Evolutionary conservation across 1,140 invertebrate species (phyloP), one percentile per base, ranked within the genome.

Genomic region (Rhagoletis zephyria): DNA sequence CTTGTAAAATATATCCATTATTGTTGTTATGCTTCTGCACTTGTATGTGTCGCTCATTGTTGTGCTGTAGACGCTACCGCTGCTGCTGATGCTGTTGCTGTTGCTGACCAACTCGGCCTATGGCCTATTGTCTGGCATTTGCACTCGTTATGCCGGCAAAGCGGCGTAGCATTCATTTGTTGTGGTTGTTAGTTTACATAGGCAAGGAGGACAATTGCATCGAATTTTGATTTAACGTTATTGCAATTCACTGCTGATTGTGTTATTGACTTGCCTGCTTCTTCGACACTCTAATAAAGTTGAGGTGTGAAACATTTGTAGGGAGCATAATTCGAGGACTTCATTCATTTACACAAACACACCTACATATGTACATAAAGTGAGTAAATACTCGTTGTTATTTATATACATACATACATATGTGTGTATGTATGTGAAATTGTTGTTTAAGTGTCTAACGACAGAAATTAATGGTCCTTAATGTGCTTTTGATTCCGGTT

Each of bases 151-250:
- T 56, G 48, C n/a, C 45, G 5, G 48, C 48, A 81, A 81, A 56
- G 16, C 48, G 5, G 16, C 48, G 5, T 7, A 30, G 12, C 42
- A 14, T 67, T 67, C 42, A 14, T 42, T 81, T 56, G 40, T 70
- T 70, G 67, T 45, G 48, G 42, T 59, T 42, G 74, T 12, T 7
- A 6, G 7, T 67, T 19, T 56, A n/a, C 48, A 56, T n/a, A n/a
- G 48, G 48, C 45, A 12, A 48, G 16, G 56, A 81, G 16, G 16
- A 16, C 30, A 45, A 45, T 74, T 74, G 67, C 45, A 51, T 81
- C 48, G 74, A 81, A 81, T 81, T 81, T 81, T 81, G 74, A 81
- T 81, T 81, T 81, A 81, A 56, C n/a, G 16, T 81, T 81, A 81
- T 56, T 81, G 74, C 16, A 48, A 56, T 81, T 81, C 48, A n/a